A percentile compares a stretch with the other conserved stretches of the same genome.
Conservation (phyloP, 2,113 vertebrate species). For the Archilochus colubris region DNA sequence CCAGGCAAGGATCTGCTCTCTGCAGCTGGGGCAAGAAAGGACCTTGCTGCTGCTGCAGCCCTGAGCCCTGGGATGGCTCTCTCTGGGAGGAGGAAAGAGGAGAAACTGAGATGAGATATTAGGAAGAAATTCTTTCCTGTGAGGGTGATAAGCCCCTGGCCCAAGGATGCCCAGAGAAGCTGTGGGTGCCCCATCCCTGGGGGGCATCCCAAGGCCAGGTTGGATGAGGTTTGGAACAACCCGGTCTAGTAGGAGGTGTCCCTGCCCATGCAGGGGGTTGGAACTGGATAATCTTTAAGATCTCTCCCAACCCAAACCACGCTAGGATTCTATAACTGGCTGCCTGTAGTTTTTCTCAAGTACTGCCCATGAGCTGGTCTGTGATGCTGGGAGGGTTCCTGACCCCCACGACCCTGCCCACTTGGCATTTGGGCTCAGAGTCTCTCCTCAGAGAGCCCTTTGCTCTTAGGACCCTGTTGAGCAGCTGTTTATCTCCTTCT, state of each 20-base stretch:
- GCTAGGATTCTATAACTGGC: no score
- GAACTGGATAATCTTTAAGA: no score
- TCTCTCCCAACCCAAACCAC: no score
- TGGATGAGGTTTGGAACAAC: no score
- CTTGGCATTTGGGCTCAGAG: not conserved
- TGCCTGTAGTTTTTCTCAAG: not conserved
- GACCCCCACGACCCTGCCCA: not conserved
- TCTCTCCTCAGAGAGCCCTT: not conserved
- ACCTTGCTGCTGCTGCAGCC: not conserved
- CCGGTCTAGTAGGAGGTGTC: no score
- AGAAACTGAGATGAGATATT: no score
- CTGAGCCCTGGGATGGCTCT: not conserved
- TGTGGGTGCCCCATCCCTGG: no score
- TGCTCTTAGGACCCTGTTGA: not conserved
- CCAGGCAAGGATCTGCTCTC: not conserved
- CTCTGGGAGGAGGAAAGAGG: not conserved
- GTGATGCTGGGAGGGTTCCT: not conserved
- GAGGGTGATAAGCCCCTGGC: no score
- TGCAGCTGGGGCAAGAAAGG: not conserved
- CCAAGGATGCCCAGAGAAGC: no score
- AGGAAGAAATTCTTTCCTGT: no score
- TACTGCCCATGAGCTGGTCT: not conserved
- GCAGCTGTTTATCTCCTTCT: not conserved
- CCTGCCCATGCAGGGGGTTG: no score
- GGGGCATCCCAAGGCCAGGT: no score